Percentiles rank a stretch among this genome's conserved stretches.
Conservation (phyloP, 1,140 invertebrate species). For the Phymorhynchus buccinoides region DNA sequence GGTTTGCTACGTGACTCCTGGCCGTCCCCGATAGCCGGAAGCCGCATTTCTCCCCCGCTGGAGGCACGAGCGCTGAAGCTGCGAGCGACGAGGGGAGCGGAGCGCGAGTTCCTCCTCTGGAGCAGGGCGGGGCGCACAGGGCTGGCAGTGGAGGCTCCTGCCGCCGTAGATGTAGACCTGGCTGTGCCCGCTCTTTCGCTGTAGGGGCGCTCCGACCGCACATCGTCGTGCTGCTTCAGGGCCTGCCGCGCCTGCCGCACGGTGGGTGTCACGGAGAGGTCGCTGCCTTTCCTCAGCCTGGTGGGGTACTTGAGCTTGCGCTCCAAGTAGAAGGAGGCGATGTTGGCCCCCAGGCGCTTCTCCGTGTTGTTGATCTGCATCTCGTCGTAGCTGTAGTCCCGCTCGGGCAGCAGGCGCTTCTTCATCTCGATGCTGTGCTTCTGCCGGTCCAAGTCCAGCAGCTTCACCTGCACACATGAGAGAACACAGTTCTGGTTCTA, state of each 20-base stretch:
- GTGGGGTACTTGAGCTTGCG: slow-evolving; percentile 61
- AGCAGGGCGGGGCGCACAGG: background rate
- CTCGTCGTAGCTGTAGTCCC: slow-evolving; percentile 66
- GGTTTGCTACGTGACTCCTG: background rate
- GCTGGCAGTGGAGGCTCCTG: background rate
- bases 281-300: slow-evolving; percentile 52
- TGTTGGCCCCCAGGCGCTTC: slow-evolving; percentile 58
- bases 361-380: slow-evolving; percentile 59
- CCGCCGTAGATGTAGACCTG: background rate
- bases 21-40: slow-evolving; percentile 15
- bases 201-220: background rate
- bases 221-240: slow-evolving; percentile 25
- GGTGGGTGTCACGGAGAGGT: slow-evolving; percentile 57
- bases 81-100: background rate
- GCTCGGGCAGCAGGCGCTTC: slow-evolving; percentile 59
- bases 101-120: slow-evolving; percentile 28
- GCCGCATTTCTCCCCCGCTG: background rate
- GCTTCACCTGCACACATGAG: slow-evolving; percentile 49
- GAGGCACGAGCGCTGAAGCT: background rate
- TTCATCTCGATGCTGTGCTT: slow-evolving; percentile 60
- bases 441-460: slow-evolving; percentile 66
- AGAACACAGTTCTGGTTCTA: too few species aligned
- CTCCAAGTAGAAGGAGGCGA: slow-evolving; percentile 62
- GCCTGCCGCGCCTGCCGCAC: slow-evolving; percentile 60
- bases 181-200: background rate